Evolutionary conservation across 2,797 vertebrate genomes (phyloP), one percentile per base, ranked within the genome.

Genomic region (Perodicticus potto): DNA sequence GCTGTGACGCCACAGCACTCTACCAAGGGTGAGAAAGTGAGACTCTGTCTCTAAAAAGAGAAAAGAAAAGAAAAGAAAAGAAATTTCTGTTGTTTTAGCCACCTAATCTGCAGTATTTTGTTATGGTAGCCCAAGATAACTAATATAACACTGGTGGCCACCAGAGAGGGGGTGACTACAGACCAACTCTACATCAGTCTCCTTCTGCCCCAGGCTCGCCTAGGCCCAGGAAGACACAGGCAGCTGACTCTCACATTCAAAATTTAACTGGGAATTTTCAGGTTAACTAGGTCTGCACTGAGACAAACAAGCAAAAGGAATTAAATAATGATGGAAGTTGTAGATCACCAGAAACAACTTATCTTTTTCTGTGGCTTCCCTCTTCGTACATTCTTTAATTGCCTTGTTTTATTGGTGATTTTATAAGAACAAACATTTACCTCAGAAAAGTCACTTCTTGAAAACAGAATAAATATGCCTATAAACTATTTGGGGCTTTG

Each of bases 391-490:
- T 37, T 4, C 40, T 40, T 97, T 88, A 57, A 95, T 82, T 34
- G 10, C 59, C 25, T 84, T 82, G 55, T 89, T 76, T 81, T 49
- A 23, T 59, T 59, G 17, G 22, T 65, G n/a, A 7, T 74, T 89
- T 96, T 85, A 61, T 49, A 32, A 82, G 61, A 92, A 78, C 9
- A 86, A 96, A 89, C 20, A 70, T 53, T 92, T 73, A 49, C 91
- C 49, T 91, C 40, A 81, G 57, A 95, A 96, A 95, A 93, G 20
- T 82, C 32, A 23, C 12, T 89, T 78, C 63, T 80, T 76, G 2
- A 87, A 89, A 93, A 83, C 12, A 70, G 59, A 87, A 55, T n/a
- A 91, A 59, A 95, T 67, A 27, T 53, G 49, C 14, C 49, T 53
- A 53, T 78, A 86, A 94, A 89, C 69, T 73, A 73, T 81, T 63